Percentiles rank a stretch among this genome's conserved stretches.
These are phyloP conservation scores for Maccullochella peelii DNA, from an alignment of 2,113 vertebrate genomes.

Conservation along the genomic window DNA sequence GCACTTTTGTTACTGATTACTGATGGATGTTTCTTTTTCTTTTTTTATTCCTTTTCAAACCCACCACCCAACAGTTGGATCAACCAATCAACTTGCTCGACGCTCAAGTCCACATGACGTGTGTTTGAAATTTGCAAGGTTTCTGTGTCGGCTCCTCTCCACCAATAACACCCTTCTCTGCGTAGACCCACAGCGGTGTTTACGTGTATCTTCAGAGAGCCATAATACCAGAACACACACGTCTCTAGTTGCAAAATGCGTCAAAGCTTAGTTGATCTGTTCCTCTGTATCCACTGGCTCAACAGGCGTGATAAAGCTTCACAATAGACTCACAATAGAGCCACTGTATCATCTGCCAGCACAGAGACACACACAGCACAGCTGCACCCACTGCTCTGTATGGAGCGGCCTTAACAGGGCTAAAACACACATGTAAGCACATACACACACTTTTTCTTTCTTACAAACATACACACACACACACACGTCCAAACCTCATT, in stretches of 20 bases:
- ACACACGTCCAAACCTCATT: constrained; percentile 22
- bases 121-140: background rate
- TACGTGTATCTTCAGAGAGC: background rate
- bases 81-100: background rate
- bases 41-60: background rate
- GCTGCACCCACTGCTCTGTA: constrained; percentile 49
- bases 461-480: constrained; percentile 17
- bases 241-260: constrained; percentile 43
- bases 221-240: background rate
- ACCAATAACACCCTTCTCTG: background rate
- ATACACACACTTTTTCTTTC: background rate
- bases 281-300: constrained; percentile 56
- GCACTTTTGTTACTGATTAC: too few species aligned
- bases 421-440: constrained; percentile 21
- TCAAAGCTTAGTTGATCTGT: constrained; percentile 57
- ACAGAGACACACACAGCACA: constrained; percentile 56
- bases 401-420: constrained; percentile 5
- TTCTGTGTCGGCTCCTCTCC: background rate
- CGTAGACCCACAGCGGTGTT: background rate
- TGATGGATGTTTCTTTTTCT: background rate
- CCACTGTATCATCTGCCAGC: constrained; percentile 66
- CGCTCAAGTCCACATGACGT: background rate
- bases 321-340: constrained; percentile 69
- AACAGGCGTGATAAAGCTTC: constrained; percentile 46
- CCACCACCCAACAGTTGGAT: background rate